phyloP scores from a whole-genome alignment of 2,888 invertebrate species.

The Orthosia gothica region DNA sequence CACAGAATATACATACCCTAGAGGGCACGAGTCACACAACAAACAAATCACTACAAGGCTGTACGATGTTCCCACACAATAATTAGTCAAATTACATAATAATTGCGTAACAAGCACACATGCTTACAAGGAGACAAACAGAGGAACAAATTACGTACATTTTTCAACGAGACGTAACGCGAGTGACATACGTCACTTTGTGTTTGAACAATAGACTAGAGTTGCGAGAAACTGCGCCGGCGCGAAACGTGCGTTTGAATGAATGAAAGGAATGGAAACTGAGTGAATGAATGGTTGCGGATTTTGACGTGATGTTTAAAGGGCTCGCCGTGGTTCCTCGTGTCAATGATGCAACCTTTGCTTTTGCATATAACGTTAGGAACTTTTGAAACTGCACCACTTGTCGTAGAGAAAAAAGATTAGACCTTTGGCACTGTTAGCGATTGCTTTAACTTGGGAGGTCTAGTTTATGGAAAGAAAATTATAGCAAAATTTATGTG shows the following conservation, averaged over 20 bases:
- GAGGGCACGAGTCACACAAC: slow-evolving; percentile 20
- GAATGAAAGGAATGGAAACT: slow-evolving; percentile 53
- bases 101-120: slow-evolving; percentile 57
- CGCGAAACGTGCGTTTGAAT: slow-evolving; percentile 37
- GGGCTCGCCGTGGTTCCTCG: slow-evolving; percentile 25
- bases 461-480: too few relatives aligned
- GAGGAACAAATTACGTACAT: slow-evolving; percentile 62
- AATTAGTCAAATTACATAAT: slow-evolving; percentile 64
- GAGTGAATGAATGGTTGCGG: slow-evolving; percentile 51
- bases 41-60: slow-evolving; percentile 44
- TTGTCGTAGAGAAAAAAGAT: too few relatives aligned
- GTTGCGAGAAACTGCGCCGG: slow-evolving; percentile 39
- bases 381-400: too few relatives aligned
- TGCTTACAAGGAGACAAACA: slow-evolving; percentile 42
- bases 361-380: too few relatives aligned
- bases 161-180: slow-evolving; percentile 59
- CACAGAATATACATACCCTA: slow-evolving; percentile 28
- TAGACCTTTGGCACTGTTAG: too few relatives aligned
- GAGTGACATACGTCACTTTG: slow-evolving; percentile 55
- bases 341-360: slow-evolving; percentile 33
- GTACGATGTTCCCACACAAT: slow-evolving; percentile 57
- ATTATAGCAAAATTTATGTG: too few relatives aligned
- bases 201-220: slow-evolving; percentile 55
- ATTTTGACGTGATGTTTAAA: slow-evolving; percentile 37
- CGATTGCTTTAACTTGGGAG: too few relatives aligned